A percentile compares a stretch with the other conserved stretches of the same genome.
These are phyloP conservation scores for Peromyscus nudipes DNA, from an alignment of 2,797 vertebrate genomes.

Conservation along the genomic window DNA sequence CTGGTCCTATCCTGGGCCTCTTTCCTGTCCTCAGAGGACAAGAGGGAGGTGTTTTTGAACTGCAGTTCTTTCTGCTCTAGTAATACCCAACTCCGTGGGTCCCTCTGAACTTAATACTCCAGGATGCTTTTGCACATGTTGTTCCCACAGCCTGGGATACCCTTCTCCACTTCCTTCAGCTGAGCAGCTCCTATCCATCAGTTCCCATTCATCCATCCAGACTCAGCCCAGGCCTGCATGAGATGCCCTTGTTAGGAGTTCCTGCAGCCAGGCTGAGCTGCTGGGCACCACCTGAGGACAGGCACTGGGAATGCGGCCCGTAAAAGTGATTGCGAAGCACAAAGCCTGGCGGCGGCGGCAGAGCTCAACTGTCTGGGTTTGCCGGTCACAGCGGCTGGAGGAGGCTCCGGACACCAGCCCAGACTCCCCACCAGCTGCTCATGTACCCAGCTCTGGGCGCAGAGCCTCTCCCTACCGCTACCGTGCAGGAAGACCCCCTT, in stretches of 20 bases:
- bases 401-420: neutral
- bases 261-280: neutral
- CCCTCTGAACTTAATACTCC: neutral
- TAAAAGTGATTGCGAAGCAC: constrained; percentile 18
- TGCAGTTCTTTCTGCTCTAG: neutral
- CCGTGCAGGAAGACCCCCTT: neutral
- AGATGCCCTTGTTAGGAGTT: neutral
- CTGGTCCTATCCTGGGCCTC: neutral
- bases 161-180: neutral
- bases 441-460: neutral
- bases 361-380: neutral
- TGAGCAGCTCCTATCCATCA: neutral
- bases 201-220: neutral
- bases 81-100: neutral
- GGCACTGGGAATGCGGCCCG: neutral
- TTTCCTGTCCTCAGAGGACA: neutral
- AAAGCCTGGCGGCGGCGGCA: neutral
- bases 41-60: constrained; percentile 37
- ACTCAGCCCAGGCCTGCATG: neutral
- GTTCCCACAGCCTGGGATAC: neutral
- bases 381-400: neutral
- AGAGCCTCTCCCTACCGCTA: neutral
- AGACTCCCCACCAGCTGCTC: neutral
- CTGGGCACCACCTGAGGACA: neutral
- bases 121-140: constrained; percentile 4